Conservation (phyloP, 92 coral and sea anemone species). For the Anthopleura xanthogrammica region DNA sequence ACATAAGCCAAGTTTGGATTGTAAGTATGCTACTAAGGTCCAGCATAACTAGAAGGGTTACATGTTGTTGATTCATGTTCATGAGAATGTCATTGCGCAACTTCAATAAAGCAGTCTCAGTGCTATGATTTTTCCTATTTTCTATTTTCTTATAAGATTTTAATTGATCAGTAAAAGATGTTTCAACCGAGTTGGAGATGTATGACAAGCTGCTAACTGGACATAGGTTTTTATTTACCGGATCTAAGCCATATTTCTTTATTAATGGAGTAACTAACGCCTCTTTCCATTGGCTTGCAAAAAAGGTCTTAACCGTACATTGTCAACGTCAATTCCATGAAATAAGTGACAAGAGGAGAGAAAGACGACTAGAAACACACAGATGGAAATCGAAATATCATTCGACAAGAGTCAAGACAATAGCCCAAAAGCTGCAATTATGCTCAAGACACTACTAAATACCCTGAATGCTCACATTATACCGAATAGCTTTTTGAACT, state of each 20-base stretch:
- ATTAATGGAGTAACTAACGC: neutral
- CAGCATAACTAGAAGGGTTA: slow-evolving; percentile 4
- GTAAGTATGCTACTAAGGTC: slow-evolving; percentile 8
- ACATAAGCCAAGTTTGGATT: slow-evolving; percentile 29
- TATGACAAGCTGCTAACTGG: neutral
- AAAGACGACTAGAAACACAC: too few relatives aligned
- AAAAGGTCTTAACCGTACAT: too few relatives aligned
- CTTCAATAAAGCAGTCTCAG: too few relatives aligned
- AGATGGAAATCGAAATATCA: too few relatives aligned
- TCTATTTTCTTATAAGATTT: neutral
- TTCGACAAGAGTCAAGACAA: too few relatives aligned
- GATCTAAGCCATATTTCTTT: neutral
- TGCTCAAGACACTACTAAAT: too few relatives aligned
- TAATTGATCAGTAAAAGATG: neutral
- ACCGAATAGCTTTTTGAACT: too few relatives aligned
- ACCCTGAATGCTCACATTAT: too few relatives aligned
- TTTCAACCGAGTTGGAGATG: neutral
- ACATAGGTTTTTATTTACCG: neutral
- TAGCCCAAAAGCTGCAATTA: too few relatives aligned
- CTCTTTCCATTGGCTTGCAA: slow-evolving; percentile 15
- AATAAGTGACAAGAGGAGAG: too few relatives aligned
- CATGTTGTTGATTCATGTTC: slow-evolving; percentile 26
- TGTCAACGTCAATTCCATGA: too few relatives aligned
- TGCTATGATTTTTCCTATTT: too few relatives aligned
- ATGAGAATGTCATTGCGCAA: neutral